These are phyloP conservation scores for Camponotus floridanus DNA, from an alignment of 1,140 invertebrate species.

Conservation along the genomic window DNA sequence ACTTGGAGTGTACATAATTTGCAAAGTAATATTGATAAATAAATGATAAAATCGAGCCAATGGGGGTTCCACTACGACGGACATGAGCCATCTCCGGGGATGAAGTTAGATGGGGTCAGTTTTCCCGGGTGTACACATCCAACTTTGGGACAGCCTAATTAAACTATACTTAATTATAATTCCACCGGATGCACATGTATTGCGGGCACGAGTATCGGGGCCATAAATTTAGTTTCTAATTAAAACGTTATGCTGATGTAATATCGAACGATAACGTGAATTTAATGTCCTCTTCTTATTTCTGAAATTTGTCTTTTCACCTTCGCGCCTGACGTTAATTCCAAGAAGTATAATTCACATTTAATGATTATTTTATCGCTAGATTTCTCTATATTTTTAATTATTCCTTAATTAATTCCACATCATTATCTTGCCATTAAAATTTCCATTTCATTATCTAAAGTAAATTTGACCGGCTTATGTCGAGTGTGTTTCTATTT, in stretches of 20 bases:
- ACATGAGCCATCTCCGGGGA: slow-evolving; percentile 46
- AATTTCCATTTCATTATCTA: neutral
- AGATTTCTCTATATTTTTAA: neutral
- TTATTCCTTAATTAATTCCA: slow-evolving; percentile 1
- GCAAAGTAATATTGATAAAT: slow-evolving; percentile 54
- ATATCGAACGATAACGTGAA: neutral
- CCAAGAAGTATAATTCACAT: neutral
- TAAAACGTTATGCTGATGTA: slow-evolving; percentile 5
- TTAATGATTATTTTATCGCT: slow-evolving; percentile 4
- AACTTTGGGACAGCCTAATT: slow-evolving; percentile 66
- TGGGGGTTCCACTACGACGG: slow-evolving; percentile 20
- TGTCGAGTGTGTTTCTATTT: slow-evolving; percentile 5
- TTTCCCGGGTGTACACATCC: slow-evolving; percentile 45
- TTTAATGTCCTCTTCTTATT: neutral
- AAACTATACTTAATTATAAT: slow-evolving; percentile 70
- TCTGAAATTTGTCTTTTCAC: neutral
- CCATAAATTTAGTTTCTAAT: slow-evolving; percentile 35
- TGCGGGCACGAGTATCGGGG: neutral
- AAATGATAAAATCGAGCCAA: slow-evolving; percentile 47
- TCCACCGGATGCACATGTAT: neutral
- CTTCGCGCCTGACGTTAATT: neutral
- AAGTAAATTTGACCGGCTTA: slow-evolving; percentile 2
- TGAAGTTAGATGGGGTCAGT: slow-evolving; percentile 72
- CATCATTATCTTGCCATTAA: neutral
- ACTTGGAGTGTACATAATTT: slow-evolving; percentile 43